Evolutionary conservation across 1,140 invertebrate genomes (phyloP), one percentile per base, ranked within the genome.

Genomic region (Drosophila biarmipes): DNA sequence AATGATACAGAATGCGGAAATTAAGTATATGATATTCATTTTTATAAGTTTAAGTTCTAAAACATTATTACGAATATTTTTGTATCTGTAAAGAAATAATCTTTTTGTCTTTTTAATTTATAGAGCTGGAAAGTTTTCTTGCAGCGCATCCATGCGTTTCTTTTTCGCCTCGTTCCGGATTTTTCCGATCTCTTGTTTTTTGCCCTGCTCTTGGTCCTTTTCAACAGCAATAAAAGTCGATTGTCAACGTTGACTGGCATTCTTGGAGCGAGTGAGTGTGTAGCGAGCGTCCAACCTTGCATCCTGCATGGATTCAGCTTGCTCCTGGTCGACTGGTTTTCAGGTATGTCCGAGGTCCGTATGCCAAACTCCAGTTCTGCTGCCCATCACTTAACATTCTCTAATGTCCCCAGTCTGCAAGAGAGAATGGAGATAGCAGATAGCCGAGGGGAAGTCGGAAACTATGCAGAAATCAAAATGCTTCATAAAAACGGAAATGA

Each of bases 181-280:
- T 55, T 35, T 34, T 38, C 24, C 49, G 34, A 35, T 27, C 21
- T 29, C 27, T 24, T 54, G 12, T 49, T n/a, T 55, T 46, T 42
- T 73, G 48, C 19, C 34, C 35, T 57, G 17, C 35, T 43, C 24
- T 37, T 43, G 42, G 40, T 35, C 24, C 43, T 52, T 86, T 79
- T 86, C 82, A 86, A 51, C 74, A 68, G 81, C 78, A 86, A 86
- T 86, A 86, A 86, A 86, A 81, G 81, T 86, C 82, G 73, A 86
- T 86, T 86, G 82, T 86, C 78, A 78, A 68, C 61, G 64, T 62
- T 80, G 77, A 62, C 81, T 67, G 68, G 61, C 73, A 71, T 80
- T 80, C 63, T 72, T 56, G 38, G 59, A 42, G 54, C 15, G 0
- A 49, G 24, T 67, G 40, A 42, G 57, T 62, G 61, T 38, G 24